Evolutionary conservation across 2,888 invertebrate species (phyloP).

Genomic region (Rotaria macrura): DNA sequence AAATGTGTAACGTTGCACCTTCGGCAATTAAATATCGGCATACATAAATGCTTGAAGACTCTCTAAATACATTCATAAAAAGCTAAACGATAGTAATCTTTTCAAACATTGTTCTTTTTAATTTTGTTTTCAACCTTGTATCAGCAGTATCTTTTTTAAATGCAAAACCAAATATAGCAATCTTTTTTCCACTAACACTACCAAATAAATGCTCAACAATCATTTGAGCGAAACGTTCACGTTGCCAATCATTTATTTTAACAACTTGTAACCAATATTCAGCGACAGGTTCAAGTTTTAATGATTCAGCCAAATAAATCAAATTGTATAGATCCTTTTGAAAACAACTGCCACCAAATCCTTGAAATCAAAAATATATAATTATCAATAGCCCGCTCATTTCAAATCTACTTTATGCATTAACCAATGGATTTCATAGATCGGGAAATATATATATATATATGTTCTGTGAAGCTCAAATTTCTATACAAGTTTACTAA

Average conservation of each 20-base stretch:
- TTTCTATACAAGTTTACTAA: too few relatives aligned
- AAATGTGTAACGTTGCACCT: constrained; percentile 81
- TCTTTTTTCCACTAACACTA: constrained; percentile 86
- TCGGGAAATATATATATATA: too few relatives aligned
- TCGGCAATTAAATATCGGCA: constrained; percentile 83
- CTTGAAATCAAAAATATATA: neutral
- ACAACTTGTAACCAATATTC: constrained; percentile 88
- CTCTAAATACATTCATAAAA: constrained; percentile 57
- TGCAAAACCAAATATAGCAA: constrained; percentile 88
- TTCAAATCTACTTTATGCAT: too few relatives aligned
- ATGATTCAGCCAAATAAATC: constrained; percentile 88
- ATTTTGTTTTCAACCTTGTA: constrained; percentile 53
- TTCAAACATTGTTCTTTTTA: neutral
- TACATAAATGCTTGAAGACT: constrained; percentile 88
- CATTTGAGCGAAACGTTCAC: constrained; percentile 77
- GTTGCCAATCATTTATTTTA: constrained; percentile 90
- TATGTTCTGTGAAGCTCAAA: too few relatives aligned
- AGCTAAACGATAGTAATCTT: too few relatives aligned
- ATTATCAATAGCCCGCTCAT: too few relatives aligned
- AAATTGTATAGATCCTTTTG: constrained; percentile 95
- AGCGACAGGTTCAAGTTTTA: constrained; percentile 88
- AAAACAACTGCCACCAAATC: constrained; percentile 97
- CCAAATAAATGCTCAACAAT: constrained; percentile 83
- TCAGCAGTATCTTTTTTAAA: constrained; percentile 98
- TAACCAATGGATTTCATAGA: too few relatives aligned